A percentile compares a stretch with the other conserved stretches of the same genome.
Evolutionary conservation across 2,888 invertebrate species (phyloP).

Genomic region (Tethea ocularis): DNA sequence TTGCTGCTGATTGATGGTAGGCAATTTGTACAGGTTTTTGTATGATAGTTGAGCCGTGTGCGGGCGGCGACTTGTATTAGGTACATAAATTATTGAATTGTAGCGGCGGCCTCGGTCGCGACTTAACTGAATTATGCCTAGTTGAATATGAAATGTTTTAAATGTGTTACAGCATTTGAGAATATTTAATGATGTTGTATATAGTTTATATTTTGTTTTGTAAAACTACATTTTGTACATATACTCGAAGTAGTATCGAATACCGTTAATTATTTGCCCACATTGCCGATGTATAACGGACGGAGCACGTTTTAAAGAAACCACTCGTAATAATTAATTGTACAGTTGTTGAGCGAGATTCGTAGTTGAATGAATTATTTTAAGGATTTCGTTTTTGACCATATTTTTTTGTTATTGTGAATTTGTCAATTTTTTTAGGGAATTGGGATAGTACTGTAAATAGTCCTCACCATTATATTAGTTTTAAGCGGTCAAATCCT

Average conservation of each 20-base stretch:
- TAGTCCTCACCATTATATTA: slow-evolving; percentile 80
- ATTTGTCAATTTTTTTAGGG: slow-evolving; percentile 89
- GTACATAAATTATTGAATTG: slow-evolving; percentile 63
- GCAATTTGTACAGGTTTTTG: slow-evolving; percentile 63
- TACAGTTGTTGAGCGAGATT: slow-evolving; percentile 82
- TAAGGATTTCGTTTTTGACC: slow-evolving; percentile 75
- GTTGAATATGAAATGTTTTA: slow-evolving; percentile 83
- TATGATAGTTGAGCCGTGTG: slow-evolving; percentile 24
- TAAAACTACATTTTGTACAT: slow-evolving; percentile 75
- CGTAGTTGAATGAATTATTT: slow-evolving; percentile 79
- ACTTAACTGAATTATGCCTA: slow-evolving; percentile 75
- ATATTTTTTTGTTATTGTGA: slow-evolving; percentile 84
- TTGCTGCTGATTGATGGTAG: slow-evolving; percentile 56
- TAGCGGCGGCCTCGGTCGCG: slow-evolving; percentile 54
- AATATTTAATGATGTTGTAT: slow-evolving; percentile 83
- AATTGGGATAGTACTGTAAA: slow-evolving; percentile 88
- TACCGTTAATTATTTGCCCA: slow-evolving; percentile 70
- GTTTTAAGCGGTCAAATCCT: slow-evolving; percentile 71
- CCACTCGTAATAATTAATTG: slow-evolving; percentile 80
- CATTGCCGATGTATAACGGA: slow-evolving; percentile 66
- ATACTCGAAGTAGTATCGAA: slow-evolving; percentile 62
- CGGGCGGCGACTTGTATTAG: slow-evolving; percentile 25
- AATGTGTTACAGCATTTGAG: slow-evolving; percentile 84
- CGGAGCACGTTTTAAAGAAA: slow-evolving; percentile 77
- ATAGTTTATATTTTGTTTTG: slow-evolving; percentile 83